Base-by-base conservation (phyloP, 1,140 invertebrate genomes). In the Leptinotarsa defecta region DNA sequence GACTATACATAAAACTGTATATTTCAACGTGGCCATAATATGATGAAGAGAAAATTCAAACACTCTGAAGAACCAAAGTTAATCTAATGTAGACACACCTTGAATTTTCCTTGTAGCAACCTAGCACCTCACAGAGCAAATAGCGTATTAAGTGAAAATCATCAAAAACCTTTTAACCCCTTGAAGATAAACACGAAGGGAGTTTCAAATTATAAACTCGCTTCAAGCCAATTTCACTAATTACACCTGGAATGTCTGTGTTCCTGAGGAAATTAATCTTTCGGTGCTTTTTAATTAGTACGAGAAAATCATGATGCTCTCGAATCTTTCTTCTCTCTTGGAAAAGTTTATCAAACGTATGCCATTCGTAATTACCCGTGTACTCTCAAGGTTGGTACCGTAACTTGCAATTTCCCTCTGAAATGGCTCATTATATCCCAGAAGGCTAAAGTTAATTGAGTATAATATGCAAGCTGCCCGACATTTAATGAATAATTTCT, bases 231-330 rank as follows among this genome's bases (percentile, higher is more conserved):
- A 19, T 57, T 57, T 57, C 52, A 15, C n/a, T 57, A 57, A 57
- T 57, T 57, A 57, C 52, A 57, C 52, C 52, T 57, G 52, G n/a
- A 57, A 57, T 57, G 52, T 19, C 15, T 57, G 52, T 57, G n/a
- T 57, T 19, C 1, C 52, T 57, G 15, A 19, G 52, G 52, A 57
- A 57, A 57, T 57, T 57, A 15, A 57, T 57, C 15, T 15, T 57
- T 57, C 15, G n/a, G 52, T n/a, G 15, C 13, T 57, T 57, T 57
- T 57, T 57, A 57, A 57, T 57, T 57, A 57, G 52, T n/a, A 19
- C 2, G 52, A 57, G n/a, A 57, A 57, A 13, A 57, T n/a, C 52
- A 17, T 17, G n/a, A 17, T 57, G 52, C 52, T 19, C n/a, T 57
- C 15, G 52, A 57, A 57, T 57, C 34, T 57, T 6, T 57, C 52